These are phyloP conservation scores for Pseudopodoces humilis DNA, from an alignment of 2,113 vertebrate genomes.

Conservation along the genomic window DNA sequence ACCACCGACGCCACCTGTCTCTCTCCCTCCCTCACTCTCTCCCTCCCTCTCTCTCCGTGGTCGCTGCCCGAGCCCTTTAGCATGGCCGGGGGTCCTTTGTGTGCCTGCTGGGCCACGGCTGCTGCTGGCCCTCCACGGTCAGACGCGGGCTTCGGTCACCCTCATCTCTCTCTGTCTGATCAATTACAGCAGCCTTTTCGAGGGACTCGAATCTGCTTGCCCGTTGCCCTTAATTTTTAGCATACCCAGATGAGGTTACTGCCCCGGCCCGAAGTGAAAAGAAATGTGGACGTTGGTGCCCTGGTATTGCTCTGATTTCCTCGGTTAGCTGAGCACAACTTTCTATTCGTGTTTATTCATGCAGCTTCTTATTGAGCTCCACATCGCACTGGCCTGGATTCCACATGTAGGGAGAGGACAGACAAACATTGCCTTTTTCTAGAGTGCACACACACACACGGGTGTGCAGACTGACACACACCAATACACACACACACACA, in stretches of 20 bases:
- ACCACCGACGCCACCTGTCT: not conserved
- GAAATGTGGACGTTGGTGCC: conserved; percentile 67
- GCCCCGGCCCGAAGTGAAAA: conserved; percentile 45
- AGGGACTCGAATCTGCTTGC: not conserved
- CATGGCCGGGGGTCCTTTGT: conserved; percentile 21
- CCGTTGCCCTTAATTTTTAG: conserved; percentile 62
- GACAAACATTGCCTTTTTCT: conserved; percentile 33
- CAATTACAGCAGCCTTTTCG: not conserved
- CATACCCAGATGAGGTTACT: conserved; percentile 41
- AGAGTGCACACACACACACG: not conserved
- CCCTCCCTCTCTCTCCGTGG: not conserved
- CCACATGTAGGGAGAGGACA: conserved; percentile 42
- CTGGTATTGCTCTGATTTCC: conserved; percentile 86
- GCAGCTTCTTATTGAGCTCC: conserved; percentile 87
- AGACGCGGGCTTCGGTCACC: not conserved
- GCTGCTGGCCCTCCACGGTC: not conserved
- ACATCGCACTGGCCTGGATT: conserved; percentile 76
- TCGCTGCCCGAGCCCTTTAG: not conserved
- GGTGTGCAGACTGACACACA: not conserved
- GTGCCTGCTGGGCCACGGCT: not conserved
- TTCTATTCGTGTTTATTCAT: conserved; percentile 97
- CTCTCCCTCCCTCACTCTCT: not conserved
- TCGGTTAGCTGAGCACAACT: conserved; percentile 95
- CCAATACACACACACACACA: not conserved
- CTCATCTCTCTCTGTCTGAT: not conserved